A percentile compares a stretch with the other conserved stretches of the same genome.
Conservation (phyloP, 2,113 vertebrate species). For the Microtus ochrogaster region DNA sequence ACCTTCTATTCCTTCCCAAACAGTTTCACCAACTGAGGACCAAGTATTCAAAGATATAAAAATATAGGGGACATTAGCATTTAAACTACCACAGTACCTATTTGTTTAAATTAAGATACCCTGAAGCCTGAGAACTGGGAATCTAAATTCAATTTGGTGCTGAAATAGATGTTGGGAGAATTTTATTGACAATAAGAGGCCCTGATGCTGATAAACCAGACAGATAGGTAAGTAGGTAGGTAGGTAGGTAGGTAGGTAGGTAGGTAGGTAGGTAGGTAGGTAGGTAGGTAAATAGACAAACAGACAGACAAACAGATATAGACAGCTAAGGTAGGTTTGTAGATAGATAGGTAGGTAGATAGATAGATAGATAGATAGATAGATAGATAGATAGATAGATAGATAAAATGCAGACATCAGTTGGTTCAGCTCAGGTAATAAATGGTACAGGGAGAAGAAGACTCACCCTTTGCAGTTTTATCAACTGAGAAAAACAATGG, state of each 20-base stretch:
- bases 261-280: too few species aligned
- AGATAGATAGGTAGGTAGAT: too few species aligned
- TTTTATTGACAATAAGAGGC: background rate
- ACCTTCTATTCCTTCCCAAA: background rate
- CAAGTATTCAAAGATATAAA: background rate
- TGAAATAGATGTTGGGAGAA: background rate
- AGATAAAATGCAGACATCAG: background rate
- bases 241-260: too few species aligned
- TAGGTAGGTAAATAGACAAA: background rate
- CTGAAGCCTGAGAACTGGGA: background rate
- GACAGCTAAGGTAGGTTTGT: too few species aligned
- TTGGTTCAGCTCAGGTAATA: background rate
- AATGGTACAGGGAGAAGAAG: background rate
- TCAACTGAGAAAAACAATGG: background rate
- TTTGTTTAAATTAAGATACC: background rate
- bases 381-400: background rate
- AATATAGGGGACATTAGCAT: background rate
- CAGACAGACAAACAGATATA: too few species aligned
- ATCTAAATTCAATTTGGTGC: background rate
- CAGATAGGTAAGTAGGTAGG: too few species aligned
- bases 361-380: background rate
- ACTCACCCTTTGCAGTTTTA: background rate
- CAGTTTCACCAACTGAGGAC: background rate
- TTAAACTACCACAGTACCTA: background rate
- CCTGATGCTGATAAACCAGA: background rate